Conservation (phyloP, 1,140 invertebrate species). For the Tyrophagus putrescentiae region DNA sequence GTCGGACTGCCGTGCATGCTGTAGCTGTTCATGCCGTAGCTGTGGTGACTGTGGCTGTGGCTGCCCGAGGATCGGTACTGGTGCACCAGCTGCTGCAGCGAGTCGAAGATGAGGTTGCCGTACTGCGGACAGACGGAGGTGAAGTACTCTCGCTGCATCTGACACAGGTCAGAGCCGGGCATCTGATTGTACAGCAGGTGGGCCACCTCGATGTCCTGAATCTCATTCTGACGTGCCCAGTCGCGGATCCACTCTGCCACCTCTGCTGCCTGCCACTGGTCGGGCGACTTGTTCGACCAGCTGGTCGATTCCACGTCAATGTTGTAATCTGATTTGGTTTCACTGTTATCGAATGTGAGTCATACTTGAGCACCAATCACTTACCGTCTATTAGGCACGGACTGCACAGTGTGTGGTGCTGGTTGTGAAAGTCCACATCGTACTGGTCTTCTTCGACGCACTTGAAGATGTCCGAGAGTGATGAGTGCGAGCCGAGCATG, state of each 20-base stretch:
- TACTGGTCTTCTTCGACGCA: background rate
- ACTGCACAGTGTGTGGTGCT: background rate
- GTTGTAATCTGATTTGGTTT: background rate
- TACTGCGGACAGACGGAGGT: constrained; percentile 24
- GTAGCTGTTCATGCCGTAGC: no score
- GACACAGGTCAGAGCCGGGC: constrained; percentile 25
- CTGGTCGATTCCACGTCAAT: background rate
- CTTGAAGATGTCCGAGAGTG: background rate
- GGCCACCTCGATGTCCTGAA: constrained; percentile 23
- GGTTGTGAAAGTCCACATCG: background rate
- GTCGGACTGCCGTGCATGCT: no score
- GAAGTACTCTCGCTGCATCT: constrained; percentile 24
- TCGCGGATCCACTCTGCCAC: constrained; percentile 26
- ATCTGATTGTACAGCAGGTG: constrained; percentile 25
- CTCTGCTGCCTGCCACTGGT: constrained; percentile 25
- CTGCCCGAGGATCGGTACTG: constrained; percentile 20
- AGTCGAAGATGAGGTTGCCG: constrained; percentile 24
- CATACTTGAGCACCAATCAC: background rate
- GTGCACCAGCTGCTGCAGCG: constrained; percentile 24
- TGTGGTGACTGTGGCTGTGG: background rate
- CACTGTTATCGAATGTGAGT: background rate
- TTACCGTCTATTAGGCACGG: constrained; percentile 5
- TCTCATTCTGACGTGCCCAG: constrained; percentile 24
- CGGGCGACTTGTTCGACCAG: constrained; percentile 23
- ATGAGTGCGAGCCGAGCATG: background rate